These are phyloP conservation scores for Dendronephthya gigantea DNA, from an alignment of 64 coral and sea anemone genomes.

Conservation along the genomic window DNA sequence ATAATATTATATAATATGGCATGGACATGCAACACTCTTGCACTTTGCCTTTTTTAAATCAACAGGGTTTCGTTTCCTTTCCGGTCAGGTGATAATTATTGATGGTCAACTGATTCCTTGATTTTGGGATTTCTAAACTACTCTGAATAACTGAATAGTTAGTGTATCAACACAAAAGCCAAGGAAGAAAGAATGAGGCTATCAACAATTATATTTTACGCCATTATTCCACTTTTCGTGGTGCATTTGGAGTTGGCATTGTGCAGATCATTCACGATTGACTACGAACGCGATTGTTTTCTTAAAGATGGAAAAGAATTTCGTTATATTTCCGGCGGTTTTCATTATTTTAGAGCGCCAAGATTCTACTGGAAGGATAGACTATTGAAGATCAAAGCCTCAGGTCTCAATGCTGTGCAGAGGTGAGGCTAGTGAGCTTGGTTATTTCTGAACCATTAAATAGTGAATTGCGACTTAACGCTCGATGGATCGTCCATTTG, in stretches of 20 bases:
- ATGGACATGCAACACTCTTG: too few relatives aligned
- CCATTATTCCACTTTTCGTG: neutral
- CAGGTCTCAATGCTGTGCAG: constrained; percentile 73
- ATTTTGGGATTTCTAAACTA: too few relatives aligned
- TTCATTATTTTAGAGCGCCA: constrained; percentile 85
- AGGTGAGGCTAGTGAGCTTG: too few relatives aligned
- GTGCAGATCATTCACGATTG: constrained; percentile 76
- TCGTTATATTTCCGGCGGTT: constrained; percentile 82
- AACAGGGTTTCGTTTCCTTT: too few relatives aligned
- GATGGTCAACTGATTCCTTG: too few relatives aligned
- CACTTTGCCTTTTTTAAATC: too few relatives aligned
- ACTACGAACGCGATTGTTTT: constrained; percentile 65
- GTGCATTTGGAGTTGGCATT: neutral
- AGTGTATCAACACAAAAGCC: neutral
- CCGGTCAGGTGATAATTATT: too few relatives aligned
- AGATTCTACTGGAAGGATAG: constrained; percentile 68
- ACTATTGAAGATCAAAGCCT: constrained; percentile 58
- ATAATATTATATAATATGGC: too few relatives aligned
- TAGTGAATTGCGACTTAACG: too few relatives aligned
- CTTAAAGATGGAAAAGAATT: constrained; percentile 86
- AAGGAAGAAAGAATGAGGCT: neutral
- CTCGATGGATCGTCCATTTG: too few relatives aligned
- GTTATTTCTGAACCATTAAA: neutral
- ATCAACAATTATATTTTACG: neutral
- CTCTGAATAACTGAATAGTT: too few relatives aligned